These are phyloP conservation scores for Drosophila paranaensis DNA, from an alignment of 2,888 invertebrate genomes.

Conservation along the genomic window DNA sequence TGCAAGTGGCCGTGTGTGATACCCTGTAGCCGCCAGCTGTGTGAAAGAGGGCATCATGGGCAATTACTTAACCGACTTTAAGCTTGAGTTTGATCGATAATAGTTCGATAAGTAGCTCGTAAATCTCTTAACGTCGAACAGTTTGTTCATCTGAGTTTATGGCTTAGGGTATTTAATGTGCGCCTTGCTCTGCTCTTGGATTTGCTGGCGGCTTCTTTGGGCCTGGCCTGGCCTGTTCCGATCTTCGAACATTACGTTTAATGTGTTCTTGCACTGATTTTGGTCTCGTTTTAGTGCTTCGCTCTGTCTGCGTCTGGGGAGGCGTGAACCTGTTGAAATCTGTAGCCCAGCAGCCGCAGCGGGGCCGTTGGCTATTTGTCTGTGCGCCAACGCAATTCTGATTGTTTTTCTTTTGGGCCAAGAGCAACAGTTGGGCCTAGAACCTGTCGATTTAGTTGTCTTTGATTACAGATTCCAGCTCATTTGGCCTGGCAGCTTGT, in stretches of 20 bases:
- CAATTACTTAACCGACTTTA: background rate
- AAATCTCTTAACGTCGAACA: background rate
- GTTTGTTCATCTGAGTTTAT: background rate
- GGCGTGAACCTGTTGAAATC: constrained; percentile 83
- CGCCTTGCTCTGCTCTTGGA: background rate
- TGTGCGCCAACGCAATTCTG: constrained; percentile 27
- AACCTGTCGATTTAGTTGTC: constrained; percentile 60
- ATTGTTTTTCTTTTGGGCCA: constrained; percentile 36
- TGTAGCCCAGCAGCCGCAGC: constrained; percentile 49
- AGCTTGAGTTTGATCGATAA: background rate
- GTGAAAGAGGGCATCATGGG: background rate
- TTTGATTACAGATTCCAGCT: constrained; percentile 17
- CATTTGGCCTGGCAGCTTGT: constrained; percentile 18
- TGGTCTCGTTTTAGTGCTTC: constrained; percentile 15
- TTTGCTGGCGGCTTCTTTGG: constrained; percentile 53
- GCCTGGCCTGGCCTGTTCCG: constrained; percentile 5
- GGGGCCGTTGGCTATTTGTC: constrained; percentile 33
- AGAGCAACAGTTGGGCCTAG: constrained; percentile 54
- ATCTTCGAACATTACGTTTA: constrained; percentile 67
- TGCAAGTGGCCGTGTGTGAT: constrained; percentile 49
- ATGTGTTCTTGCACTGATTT: constrained; percentile 64
- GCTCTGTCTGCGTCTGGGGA: constrained; percentile 32
- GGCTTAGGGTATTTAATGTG: background rate
- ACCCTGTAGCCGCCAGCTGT: constrained; percentile 1
- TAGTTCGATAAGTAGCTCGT: background rate